phyloP scores from a whole-genome alignment of 2,113 vertebrate genomes.

The Pangasianodon hypophthalmus region DNA sequence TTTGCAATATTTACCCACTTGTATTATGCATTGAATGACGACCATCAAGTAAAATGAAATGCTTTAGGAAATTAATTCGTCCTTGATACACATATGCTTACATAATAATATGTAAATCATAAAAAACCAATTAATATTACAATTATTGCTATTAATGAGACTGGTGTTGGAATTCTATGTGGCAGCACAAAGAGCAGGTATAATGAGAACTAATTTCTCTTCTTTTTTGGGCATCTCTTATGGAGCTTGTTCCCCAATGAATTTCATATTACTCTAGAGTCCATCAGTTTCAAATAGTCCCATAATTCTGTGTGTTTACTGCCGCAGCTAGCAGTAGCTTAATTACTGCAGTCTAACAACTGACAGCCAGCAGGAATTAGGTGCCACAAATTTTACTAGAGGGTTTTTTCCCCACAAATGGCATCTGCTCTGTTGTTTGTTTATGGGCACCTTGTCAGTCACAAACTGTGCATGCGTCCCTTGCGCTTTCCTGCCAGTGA shows the following conservation, averaged over 20 bases:
- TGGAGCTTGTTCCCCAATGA: not conserved
- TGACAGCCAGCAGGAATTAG: slow-evolving; percentile 38
- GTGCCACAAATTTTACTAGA: slow-evolving; percentile 17
- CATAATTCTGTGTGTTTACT: slow-evolving; percentile 28
- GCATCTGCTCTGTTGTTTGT: slow-evolving; percentile 45
- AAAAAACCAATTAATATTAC: not conserved
- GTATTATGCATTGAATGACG: not conserved
- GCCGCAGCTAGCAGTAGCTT: slow-evolving; percentile 19
- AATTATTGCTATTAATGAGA: not conserved
- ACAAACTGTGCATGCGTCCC: slow-evolving; percentile 22
- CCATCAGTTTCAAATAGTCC: slow-evolving; percentile 7
- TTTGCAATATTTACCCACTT: not conserved
- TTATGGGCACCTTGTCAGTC: slow-evolving; percentile 45
- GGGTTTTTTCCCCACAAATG: not conserved
- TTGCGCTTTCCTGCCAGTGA: slow-evolving; percentile 29
- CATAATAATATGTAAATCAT: not conserved
- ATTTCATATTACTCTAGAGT: slow-evolving; percentile 14
- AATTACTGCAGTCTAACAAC: slow-evolving; percentile 34
- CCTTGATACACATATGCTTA: not conserved
- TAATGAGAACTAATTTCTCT: not conserved
- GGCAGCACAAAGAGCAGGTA: not conserved
- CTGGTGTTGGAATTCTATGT: not conserved
- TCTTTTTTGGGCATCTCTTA: not conserved
- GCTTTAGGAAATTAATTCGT: not conserved
- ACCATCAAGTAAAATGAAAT: not conserved